Evolutionary conservation across 2,797 vertebrate genomes (phyloP), one percentile per base, ranked within the genome.

Genomic region (Psittacula echo): DNA sequence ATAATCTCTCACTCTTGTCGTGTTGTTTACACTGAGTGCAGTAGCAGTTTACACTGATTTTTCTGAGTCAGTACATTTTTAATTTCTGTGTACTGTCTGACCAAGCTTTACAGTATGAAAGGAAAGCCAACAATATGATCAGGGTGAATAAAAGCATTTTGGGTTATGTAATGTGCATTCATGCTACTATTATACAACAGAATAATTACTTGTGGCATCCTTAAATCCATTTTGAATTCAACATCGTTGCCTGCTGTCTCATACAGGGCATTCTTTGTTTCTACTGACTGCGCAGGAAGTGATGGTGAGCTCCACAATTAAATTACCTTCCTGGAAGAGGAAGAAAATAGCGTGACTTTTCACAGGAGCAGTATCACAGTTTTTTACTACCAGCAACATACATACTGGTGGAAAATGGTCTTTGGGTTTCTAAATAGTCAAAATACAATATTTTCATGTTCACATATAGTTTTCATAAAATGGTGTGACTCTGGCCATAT

Each of bases 201-300:
- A 94, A 83, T 94, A 96, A 91, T 83, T 93, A 87, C 90, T 95
- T 92, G 66, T 71, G 82, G 60, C 82, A 93, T 93, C 77, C 81
- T 93, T 96, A 96, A 95, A 85, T 91, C 88, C 89, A 26, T 87
- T 82, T 92, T 88, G 82, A 87, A 65, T 84, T 94, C 87, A 90
- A 87, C 61, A 83, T 54, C 58, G 70, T 89, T 87, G 94, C 90
- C 85, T 94, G 79, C 94, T 84, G 78, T 93, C 86, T 88, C 65
- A 60, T 68, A 97, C 95, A 96, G 91, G 82, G 84, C 18, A 37
- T 90, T 91, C 96, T 98, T 96, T 97, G 89, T 97, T 94, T 90
- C 44, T 47, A 5, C 44, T 60, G 76, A 94, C 50, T 74, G 90
- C 77, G 60, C 74, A 92, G 93, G 95, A 91, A 93, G 74, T 90